Evolutionary conservation across 2,113 vertebrate species (phyloP).

Genomic region (Scytalopus superciliaris): DNA sequence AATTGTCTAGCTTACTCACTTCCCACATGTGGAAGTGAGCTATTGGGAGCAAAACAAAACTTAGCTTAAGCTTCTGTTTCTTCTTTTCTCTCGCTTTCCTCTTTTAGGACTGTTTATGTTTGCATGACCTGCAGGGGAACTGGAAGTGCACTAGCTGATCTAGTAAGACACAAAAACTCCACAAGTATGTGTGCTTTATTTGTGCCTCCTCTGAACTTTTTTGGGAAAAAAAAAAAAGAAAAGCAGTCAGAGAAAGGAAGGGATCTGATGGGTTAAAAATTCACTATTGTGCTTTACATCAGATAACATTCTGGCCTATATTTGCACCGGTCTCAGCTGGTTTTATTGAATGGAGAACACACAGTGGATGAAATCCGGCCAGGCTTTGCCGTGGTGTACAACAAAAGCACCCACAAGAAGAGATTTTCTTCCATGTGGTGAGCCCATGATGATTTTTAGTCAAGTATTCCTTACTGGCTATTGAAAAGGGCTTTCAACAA

Average conservation of each 20-base stretch:
- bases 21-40: not conserved
- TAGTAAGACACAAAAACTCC: not conserved
- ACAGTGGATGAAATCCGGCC: not conserved
- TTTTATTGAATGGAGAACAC: not conserved
- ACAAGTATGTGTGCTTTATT: not conserved
- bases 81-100: not conserved
- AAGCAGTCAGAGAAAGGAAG: not conserved
- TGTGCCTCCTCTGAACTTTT: not conserved
- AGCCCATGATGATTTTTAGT: not conserved
- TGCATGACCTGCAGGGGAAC: not conserved
- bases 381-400: not conserved
- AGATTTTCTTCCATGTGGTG: not conserved
- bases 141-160: not conserved
- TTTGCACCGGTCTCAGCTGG: not conserved
- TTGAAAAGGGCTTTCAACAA: not conserved
- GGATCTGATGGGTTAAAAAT: not conserved
- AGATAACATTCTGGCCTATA: not conserved
- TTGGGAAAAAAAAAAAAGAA: accelerated
- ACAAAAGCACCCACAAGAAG: not conserved
- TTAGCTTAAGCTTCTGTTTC: not conserved
- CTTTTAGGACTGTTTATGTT: slow-evolving; percentile 4
- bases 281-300: not conserved
- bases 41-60: not conserved
- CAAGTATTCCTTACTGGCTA: not conserved
- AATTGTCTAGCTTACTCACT: not conserved